These are phyloP conservation scores for Neostethus bicornis DNA, from an alignment of 2,797 vertebrate species.

Conservation along the genomic window DNA sequence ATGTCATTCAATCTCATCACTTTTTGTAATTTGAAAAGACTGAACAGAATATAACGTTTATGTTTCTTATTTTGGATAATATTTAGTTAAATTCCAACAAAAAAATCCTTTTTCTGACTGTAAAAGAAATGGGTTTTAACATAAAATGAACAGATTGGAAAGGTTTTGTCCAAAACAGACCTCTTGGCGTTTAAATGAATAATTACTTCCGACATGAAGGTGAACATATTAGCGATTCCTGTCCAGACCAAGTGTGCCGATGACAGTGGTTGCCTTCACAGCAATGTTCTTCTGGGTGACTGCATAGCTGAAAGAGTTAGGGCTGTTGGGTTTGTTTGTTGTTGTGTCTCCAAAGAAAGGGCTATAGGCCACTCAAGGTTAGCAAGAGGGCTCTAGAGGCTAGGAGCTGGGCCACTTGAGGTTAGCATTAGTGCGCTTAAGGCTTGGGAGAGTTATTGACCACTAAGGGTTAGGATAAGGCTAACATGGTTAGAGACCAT, in stretches of 20 bases:
- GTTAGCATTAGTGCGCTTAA: conserved; percentile 58
- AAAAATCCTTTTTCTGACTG: conserved; percentile 11
- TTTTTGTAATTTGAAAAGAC: neutral
- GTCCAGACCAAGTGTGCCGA: conserved; percentile 50
- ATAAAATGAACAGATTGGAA: conserved; percentile 53
- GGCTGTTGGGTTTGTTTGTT: conserved; percentile 64
- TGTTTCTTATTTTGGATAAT: neutral
- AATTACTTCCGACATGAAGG: conserved; percentile 69
- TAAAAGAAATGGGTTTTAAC: conserved; percentile 47
- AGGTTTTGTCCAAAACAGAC: conserved; percentile 66
- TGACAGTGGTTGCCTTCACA: conserved; percentile 60
- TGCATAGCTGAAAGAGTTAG: conserved; percentile 75
- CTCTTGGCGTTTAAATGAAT: conserved; percentile 70
- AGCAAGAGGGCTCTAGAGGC: conserved; percentile 49
- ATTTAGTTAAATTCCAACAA: neutral
- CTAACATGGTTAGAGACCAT: conserved; percentile 39
- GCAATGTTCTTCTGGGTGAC: conserved; percentile 77
- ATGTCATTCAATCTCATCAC: neutral
- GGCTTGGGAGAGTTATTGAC: conserved; percentile 52
- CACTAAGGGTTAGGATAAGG: conserved; percentile 34
- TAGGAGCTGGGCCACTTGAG: conserved; percentile 39
- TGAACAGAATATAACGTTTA: neutral
- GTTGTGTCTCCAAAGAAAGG: conserved; percentile 48
- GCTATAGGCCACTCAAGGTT: conserved; percentile 62
- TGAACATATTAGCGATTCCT: conserved; percentile 54